A percentile compares a stretch with the other conserved stretches of the same genome.
These are phyloP conservation scores for Luehdorfia chinensis DNA, from an alignment of 1,140 invertebrate genomes.

Conservation along the genomic window DNA sequence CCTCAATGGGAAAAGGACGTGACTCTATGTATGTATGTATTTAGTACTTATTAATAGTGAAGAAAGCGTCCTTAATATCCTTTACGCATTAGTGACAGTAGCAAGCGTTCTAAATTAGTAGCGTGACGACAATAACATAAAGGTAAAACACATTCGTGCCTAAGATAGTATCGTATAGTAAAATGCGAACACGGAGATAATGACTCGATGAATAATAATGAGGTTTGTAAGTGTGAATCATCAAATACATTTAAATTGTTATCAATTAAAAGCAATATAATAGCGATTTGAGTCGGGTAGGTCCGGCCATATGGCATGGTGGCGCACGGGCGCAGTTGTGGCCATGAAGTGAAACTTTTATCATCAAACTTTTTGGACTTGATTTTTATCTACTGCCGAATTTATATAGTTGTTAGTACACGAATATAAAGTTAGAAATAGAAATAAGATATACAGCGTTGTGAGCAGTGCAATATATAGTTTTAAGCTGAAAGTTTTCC, in stretches of 20 bases:
- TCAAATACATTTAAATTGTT: constrained; percentile 77
- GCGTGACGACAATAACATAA: constrained; percentile 62
- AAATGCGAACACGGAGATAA: constrained; percentile 67
- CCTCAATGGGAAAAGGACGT: too few relatives aligned
- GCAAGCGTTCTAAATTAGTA: constrained; percentile 33
- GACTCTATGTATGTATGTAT: too few relatives aligned
- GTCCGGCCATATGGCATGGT: constrained; percentile 57
- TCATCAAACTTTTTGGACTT: too few relatives aligned
- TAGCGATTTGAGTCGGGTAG: constrained; percentile 70
- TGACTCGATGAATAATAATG: constrained; percentile 74
- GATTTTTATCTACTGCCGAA: background rate
- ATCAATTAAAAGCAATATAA: constrained; percentile 78
- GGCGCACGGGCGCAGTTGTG: constrained; percentile 43
- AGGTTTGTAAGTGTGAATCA: constrained; percentile 74
- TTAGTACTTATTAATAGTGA: too few relatives aligned
- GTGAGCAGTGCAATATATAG: too few relatives aligned
- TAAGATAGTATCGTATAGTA: constrained; percentile 62
- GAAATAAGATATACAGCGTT: too few relatives aligned
- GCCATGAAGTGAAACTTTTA: constrained; percentile 30
- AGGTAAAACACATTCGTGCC: constrained; percentile 67
- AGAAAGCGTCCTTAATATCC: too few relatives aligned
- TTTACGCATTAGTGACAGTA: background rate
- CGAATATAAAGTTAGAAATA: too few relatives aligned
- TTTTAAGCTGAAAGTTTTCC: too few relatives aligned
- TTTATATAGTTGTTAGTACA: background rate